Conservation (phyloP, 92 coral and sea anemone species). For the Parazoanthus atlanticus region DNA sequence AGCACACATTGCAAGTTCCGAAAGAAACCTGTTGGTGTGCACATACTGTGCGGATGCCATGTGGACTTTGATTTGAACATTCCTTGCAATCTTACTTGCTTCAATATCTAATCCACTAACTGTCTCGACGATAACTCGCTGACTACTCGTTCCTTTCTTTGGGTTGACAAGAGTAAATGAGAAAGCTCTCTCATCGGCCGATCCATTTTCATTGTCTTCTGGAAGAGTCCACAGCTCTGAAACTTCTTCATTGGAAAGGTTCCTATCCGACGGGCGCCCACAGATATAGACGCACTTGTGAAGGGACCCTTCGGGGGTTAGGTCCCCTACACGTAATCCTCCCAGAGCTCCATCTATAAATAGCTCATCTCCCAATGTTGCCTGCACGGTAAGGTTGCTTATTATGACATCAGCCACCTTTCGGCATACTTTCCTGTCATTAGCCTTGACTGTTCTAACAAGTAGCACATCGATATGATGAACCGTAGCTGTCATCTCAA, state of each 20-base stretch:
- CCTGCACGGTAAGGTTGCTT: slow-evolving; percentile 77
- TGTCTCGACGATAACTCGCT: slow-evolving; percentile 53
- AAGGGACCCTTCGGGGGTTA: slow-evolving; percentile 92
- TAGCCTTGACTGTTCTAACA: slow-evolving; percentile 69
- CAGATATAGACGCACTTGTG: slow-evolving; percentile 85
- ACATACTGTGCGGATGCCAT: slow-evolving; percentile 96
- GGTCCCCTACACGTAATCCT: slow-evolving; percentile 87
- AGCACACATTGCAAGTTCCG: slow-evolving; percentile 86
- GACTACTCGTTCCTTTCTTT: slow-evolving; percentile 57
- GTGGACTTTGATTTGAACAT: slow-evolving; percentile 78
- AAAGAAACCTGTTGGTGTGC: slow-evolving; percentile 89
- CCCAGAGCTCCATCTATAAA: slow-evolving; percentile 91
- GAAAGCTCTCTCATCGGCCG: slow-evolving; percentile 80
- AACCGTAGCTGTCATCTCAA: slow-evolving; percentile 87
- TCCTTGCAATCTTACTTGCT: slow-evolving; percentile 67
- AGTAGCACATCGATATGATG: slow-evolving; percentile 79
- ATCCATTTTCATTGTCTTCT: slow-evolving; percentile 71
- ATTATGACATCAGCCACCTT: slow-evolving; percentile 95
- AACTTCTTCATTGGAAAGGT: slow-evolving; percentile 50
- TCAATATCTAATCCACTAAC: slow-evolving; percentile 50
- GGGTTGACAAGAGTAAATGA: slow-evolving; percentile 85
- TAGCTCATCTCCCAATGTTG: slow-evolving; percentile 82
- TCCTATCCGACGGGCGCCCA: slow-evolving; percentile 64
- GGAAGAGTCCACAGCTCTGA: slow-evolving; percentile 62
- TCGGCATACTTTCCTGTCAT: slow-evolving; percentile 65